Conservation (phyloP, 2,888 invertebrate genomes). For the Pantelozetes paolii region DNA sequence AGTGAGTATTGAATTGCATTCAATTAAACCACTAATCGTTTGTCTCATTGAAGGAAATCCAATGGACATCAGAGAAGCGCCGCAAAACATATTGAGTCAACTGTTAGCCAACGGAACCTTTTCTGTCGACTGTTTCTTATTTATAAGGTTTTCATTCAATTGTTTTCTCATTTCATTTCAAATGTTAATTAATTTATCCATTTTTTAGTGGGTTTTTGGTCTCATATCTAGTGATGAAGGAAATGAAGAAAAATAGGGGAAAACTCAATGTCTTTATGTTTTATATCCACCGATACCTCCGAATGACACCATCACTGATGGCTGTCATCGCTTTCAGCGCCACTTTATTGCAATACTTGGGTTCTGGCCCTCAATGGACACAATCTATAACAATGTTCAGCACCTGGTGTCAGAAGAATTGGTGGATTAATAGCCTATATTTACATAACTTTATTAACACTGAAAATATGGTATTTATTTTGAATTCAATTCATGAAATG, state of each 20-base stretch:
- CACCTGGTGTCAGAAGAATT: constrained; percentile 47
- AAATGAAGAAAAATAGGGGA: constrained; percentile 35
- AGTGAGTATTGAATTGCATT: constrained; percentile 43
- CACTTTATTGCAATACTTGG: constrained; percentile 51
- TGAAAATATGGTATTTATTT: constrained; percentile 48
- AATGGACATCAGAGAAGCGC: constrained; percentile 46
- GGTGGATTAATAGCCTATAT: constrained; percentile 47
- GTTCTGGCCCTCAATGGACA: constrained; percentile 52
- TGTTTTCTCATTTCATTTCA: background rate
- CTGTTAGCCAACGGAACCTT: constrained; percentile 50
- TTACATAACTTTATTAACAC: constrained; percentile 48
- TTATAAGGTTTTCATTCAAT: constrained; percentile 49
- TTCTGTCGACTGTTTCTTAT: constrained; percentile 51
- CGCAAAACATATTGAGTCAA: constrained; percentile 49
- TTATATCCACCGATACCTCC: constrained; percentile 51
- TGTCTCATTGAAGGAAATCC: constrained; percentile 48
- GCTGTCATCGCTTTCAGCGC: constrained; percentile 50
- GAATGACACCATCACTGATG: constrained; percentile 53
- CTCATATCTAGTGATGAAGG: constrained; percentile 47
- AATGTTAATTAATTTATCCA: background rate
- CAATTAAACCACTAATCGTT: background rate
- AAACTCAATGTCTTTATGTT: constrained; percentile 46
- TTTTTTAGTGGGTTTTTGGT: constrained; percentile 51
- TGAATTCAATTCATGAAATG: constrained; percentile 5
- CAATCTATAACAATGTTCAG: constrained; percentile 47